Percentiles rank a stretch among this genome's conserved stretches.
Evolutionary conservation across 2,113 vertebrate species (phyloP).

Genomic region (Eublepharis macularius): DNA sequence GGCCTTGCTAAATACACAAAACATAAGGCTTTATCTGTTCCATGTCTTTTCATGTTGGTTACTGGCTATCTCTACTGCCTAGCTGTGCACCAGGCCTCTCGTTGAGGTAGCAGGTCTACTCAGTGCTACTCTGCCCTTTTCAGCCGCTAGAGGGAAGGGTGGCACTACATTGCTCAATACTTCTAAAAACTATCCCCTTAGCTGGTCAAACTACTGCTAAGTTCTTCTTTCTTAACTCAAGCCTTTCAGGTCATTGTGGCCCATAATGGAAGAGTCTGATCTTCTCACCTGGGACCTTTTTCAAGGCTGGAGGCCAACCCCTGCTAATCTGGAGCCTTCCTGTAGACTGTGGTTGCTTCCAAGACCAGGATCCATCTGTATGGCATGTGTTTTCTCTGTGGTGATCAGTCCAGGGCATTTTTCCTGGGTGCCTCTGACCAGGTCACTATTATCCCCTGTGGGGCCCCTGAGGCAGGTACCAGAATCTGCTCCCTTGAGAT

Average conservation of each 20-base stretch:
- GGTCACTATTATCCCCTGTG: neutral
- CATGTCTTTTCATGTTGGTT: neutral
- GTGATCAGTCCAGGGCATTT: neutral
- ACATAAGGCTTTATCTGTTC: neutral
- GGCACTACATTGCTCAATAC: neutral
- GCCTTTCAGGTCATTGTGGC: neutral
- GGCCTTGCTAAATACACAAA: neutral
- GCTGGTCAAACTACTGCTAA: neutral
- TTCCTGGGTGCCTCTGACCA: neutral
- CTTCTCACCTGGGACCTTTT: neutral
- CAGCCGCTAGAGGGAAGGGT: neutral
- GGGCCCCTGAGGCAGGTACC: neutral
- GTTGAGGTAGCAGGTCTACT: neutral
- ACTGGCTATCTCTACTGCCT: neutral
- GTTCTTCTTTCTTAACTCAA: neutral
- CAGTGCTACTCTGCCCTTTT: neutral
- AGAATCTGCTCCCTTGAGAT: neutral
- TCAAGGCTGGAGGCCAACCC: constrained; percentile 22
- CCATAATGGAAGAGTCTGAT: neutral
- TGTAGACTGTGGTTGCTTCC: neutral
- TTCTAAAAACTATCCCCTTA: neutral
- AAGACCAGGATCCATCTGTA: constrained; percentile 6
- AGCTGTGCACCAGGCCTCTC: neutral
- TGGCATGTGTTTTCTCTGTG: constrained; percentile 18
- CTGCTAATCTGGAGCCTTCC: neutral